Evolutionary conservation across 2,888 invertebrate species (phyloP).

Genomic region (Plagodis dolabraria): DNA sequence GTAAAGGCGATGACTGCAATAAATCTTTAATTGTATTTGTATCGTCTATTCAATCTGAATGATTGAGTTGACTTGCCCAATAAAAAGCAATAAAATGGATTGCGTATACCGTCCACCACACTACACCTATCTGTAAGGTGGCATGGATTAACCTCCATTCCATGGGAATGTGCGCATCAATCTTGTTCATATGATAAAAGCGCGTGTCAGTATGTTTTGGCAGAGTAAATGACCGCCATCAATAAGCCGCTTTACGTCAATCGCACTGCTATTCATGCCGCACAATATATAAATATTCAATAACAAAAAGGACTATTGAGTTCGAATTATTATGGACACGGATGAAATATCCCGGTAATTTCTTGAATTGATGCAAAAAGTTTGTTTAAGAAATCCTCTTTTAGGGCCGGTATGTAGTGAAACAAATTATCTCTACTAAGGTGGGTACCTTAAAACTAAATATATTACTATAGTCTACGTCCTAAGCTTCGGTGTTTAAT

Average conservation of each 20-base stretch:
- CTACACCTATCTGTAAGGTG: slow-evolving; percentile 17
- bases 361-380: no score
- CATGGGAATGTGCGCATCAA: slow-evolving; percentile 44
- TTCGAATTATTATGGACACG: neutral
- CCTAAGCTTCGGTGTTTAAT: no score
- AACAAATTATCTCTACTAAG: no score
- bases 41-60: slow-evolving; percentile 63
- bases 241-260: slow-evolving; percentile 52
- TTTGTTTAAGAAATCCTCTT: no score
- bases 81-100: slow-evolving; percentile 42
- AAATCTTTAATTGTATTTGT: slow-evolving; percentile 73
- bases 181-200: slow-evolving; percentile 48
- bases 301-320: slow-evolving; percentile 3
- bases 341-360: no score
- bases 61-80: slow-evolving; percentile 51
- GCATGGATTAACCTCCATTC: slow-evolving; percentile 18
- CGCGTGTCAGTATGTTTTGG: slow-evolving; percentile 53
- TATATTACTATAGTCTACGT: no score
- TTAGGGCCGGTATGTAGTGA: no score
- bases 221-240: slow-evolving; percentile 53
- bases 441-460: no score
- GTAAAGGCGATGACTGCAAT: slow-evolving; percentile 58
- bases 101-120: slow-evolving; percentile 18
- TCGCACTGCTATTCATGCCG: slow-evolving; percentile 37
- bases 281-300: slow-evolving; percentile 17